Percentiles rank a stretch among this genome's conserved stretches.
Conservation (phyloP, 2,888 invertebrate species). For the Oscheius sp. region DNA sequence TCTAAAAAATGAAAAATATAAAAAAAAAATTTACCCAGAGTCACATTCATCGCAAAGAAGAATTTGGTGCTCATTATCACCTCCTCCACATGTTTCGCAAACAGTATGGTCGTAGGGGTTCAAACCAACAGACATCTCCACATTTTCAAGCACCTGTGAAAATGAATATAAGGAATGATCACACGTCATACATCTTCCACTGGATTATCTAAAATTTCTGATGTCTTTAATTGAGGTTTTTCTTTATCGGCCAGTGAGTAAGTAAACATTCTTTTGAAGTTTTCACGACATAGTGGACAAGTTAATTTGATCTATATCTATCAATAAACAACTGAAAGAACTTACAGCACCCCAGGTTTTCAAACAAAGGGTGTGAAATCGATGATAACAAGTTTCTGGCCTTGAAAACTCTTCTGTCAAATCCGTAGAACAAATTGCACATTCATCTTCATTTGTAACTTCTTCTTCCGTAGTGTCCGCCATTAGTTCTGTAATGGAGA, state of each 20-base stretch:
- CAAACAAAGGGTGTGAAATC: slow-evolving; percentile 10
- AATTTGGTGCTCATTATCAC: slow-evolving; percentile 8
- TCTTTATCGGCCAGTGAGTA: slow-evolving; percentile 2
- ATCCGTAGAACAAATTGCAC: slow-evolving; percentile 5
- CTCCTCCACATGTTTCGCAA: slow-evolving; percentile 13
- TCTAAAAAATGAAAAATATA: not conserved
- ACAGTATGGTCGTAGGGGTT: slow-evolving; percentile 11
- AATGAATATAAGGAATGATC: not conserved
- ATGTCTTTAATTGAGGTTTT: not conserved
- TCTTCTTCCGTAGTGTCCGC: not conserved
- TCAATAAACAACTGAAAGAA: not conserved
- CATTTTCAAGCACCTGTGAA: not conserved
- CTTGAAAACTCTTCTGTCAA: slow-evolving; percentile 1
- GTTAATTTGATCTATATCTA: not conserved
- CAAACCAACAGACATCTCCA: not conserved
- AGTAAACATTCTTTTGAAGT: not conserved
- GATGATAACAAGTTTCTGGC: slow-evolving; percentile 20
- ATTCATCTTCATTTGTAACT: not conserved
- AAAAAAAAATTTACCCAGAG: slow-evolving; percentile 8
- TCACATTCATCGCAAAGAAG: slow-evolving; percentile 22
- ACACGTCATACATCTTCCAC: slow-evolving; percentile 3
- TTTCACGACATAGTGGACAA: slow-evolving; percentile 12
- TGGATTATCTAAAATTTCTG: not conserved
- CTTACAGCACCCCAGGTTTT: slow-evolving; percentile 1
- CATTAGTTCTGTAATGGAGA: not conserved